A percentile compares a stretch with the other conserved stretches of the same genome.
These are phyloP conservation scores for Setipinna tenuifilis DNA, from an alignment of 2,797 vertebrate species.

Conservation along the genomic window DNA sequence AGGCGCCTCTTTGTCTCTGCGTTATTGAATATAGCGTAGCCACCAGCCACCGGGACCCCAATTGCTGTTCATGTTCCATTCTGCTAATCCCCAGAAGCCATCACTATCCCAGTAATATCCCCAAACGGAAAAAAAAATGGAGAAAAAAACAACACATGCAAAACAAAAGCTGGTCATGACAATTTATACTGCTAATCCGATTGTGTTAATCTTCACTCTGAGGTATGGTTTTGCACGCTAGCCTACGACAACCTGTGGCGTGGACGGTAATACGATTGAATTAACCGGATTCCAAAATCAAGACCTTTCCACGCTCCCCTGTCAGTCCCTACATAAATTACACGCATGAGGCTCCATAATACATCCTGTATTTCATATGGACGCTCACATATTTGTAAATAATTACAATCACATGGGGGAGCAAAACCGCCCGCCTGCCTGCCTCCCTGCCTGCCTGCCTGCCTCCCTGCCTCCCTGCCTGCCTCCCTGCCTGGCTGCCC, in stretches of 20 bases:
- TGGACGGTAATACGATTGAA: constrained; percentile 71
- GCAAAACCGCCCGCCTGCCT: constrained; percentile 25
- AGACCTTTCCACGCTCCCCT: constrained; percentile 51
- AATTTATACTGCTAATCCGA: constrained; percentile 79
- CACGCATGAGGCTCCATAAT: constrained; percentile 71
- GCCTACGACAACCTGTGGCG: constrained; percentile 69
- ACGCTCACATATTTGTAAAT: constrained; percentile 78
- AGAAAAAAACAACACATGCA: constrained; percentile 45
- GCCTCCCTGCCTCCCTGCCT: too few relatives aligned
- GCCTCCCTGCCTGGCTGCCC: constrained; percentile 62
- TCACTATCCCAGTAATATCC: constrained; percentile 47
- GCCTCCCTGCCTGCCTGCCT: background rate
- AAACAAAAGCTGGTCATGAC: constrained; percentile 70
- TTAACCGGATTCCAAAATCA: constrained; percentile 72
- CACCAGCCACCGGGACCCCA: constrained; percentile 60
- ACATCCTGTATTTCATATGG: constrained; percentile 77
- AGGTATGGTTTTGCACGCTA: constrained; percentile 59
- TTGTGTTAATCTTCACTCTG: constrained; percentile 69
- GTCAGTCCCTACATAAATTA: constrained; percentile 63
- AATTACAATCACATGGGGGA: constrained; percentile 80
- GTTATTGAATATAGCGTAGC: constrained; percentile 73
- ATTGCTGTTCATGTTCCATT: constrained; percentile 57
- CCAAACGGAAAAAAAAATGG: background rate
- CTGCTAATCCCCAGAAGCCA: constrained; percentile 62
- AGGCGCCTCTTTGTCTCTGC: constrained; percentile 63